Evolutionary conservation across 2,113 vertebrate species (phyloP).

Genomic region (Oplegnathus fasciatus): DNA sequence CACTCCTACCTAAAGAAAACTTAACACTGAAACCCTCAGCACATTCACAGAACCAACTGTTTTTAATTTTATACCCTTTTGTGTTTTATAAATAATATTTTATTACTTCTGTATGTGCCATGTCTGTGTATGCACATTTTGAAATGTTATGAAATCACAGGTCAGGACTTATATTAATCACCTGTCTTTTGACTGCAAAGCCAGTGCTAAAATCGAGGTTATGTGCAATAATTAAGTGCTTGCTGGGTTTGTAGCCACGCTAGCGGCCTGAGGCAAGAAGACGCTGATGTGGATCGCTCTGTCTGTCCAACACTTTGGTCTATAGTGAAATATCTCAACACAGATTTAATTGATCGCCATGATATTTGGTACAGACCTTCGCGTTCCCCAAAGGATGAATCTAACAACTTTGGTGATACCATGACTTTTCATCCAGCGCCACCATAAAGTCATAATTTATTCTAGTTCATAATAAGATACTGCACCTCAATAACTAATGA

Average conservation of each 20-base stretch:
- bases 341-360: neutral
- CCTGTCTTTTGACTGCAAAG: conserved; percentile 25
- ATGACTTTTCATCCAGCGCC: neutral
- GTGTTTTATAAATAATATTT: conserved; percentile 63
- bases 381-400: neutral
- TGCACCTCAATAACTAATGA: neutral
- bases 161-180: conserved; percentile 2
- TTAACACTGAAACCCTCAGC: neutral
- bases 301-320: neutral
- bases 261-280: neutral
- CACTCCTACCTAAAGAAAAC: conserved; percentile 4
- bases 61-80: conserved; percentile 61
- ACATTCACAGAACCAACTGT: conserved; percentile 31
- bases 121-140: conserved; percentile 28
- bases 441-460: neutral
- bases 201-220: conserved; percentile 29
- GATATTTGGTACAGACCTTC: neutral
- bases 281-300: neutral
- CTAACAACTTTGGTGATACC: neutral
- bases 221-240: conserved; percentile 79
- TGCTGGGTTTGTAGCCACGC: conserved; percentile 30
- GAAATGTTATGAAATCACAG: conserved; percentile 20
- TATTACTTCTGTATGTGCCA: conserved; percentile 52
- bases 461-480: no score
- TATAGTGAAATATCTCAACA: neutral